Evolutionary conservation across 2,113 vertebrate species (phyloP), one percentile per base, ranked within the genome.

Genomic region (Nestor notabilis): DNA sequence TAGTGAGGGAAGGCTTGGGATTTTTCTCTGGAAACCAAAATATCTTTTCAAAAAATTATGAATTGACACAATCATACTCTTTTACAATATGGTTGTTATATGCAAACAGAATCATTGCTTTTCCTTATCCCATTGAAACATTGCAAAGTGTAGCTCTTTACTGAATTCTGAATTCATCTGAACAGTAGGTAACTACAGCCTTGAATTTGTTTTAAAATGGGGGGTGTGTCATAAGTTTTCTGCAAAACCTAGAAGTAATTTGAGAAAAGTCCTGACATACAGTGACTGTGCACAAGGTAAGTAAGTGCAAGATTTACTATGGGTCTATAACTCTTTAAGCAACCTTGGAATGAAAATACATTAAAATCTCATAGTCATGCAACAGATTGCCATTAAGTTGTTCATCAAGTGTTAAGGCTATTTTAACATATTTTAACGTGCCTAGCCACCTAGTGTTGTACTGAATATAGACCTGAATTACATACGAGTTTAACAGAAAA

Each of bases 191-290:
- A 52, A 65, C 61, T 37, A 33, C 3, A 71, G 12, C 4, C 9
- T 58, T 61, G 8, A 65, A 50, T 12, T 12, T 18, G 1, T 27
- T 92, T 71, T 68, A 18, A 76, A 68, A 55, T 55, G 3, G 1
- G 1, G 5, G 1, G 2, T 64, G 4, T 72, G 58, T 9, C 10
- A 1, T 80, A 47, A 14, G 3, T 24, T 68, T 85, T 37, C 7
- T 83, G 6, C 19, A 19, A 50, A 25, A 66, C 2, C 1, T 23
- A 43, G 31, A 53, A 90, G 16, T 20, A 70, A 28, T 37, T 41
- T 41, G 28, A 37, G 11, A 63, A 6, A 50, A 53, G 6, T 50
- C 16, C 11, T 68, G 75, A 68, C 10, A 43, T 4, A 53, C 4
- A 17, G 37, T 25, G 17, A 41, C 18, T 35, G 15, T 43, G 27